Conservation (phyloP, 2,888 invertebrate species). For the Acrobasis repandana region DNA sequence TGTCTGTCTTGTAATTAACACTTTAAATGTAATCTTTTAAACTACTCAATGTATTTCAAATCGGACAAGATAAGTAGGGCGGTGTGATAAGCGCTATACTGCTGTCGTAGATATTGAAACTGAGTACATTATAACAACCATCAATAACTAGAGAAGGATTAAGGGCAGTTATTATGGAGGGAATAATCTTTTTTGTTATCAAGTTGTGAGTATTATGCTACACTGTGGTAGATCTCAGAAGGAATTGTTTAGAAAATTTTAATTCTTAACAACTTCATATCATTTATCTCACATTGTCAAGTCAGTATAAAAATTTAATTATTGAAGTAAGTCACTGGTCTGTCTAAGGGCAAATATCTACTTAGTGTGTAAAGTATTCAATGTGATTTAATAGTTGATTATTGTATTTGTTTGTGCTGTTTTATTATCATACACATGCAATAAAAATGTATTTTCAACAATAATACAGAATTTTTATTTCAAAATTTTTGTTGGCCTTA, state of each 20-base stretch:
- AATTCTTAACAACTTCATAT: background rate
- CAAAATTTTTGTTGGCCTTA: too few relatives aligned
- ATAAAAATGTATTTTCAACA: constrained; percentile 49
- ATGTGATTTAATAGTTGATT: constrained; percentile 47
- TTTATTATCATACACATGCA: constrained; percentile 47
- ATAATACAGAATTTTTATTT: constrained; percentile 5
- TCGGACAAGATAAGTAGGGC: too few relatives aligned
- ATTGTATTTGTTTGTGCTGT: constrained; percentile 51
- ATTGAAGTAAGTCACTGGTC: constrained; percentile 7
- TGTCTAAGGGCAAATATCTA: constrained; percentile 1
- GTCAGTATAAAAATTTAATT: background rate
- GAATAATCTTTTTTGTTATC: too few relatives aligned
- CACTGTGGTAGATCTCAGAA: background rate
- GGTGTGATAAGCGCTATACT: too few relatives aligned
- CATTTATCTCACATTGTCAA: background rate
- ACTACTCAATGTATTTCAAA: too few relatives aligned
- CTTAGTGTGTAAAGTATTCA: constrained; percentile 32
- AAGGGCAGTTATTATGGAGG: too few relatives aligned
- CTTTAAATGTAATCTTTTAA: too few relatives aligned
- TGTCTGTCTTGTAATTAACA: too few relatives aligned
- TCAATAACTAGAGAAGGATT: too few relatives aligned
- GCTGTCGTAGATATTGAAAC: too few relatives aligned
- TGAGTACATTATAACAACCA: too few relatives aligned
- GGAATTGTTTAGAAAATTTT: background rate
- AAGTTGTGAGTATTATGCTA: too few relatives aligned